Base-by-base conservation (phyloP, 2,888 invertebrate genomes). In the Scaeva pyrastri region DNA sequence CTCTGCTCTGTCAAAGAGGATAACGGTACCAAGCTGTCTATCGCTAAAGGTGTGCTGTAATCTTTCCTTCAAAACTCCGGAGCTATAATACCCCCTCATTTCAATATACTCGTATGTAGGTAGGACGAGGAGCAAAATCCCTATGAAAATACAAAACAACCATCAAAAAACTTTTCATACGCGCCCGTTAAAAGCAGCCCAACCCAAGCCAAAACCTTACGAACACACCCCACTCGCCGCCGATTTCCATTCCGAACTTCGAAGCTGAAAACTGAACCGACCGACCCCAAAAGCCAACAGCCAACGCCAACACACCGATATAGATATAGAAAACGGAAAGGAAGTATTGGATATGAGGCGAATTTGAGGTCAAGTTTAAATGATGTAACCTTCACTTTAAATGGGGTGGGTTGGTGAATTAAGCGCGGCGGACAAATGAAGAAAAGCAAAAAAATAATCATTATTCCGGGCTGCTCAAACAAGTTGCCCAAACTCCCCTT, bases 351-450 rank as follows among this genome's bases (percentile, higher is more conserved):
- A 45, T 70, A 78, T 64, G 64, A 48, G 36, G 64, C 76, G 43
- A 79, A 77, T 85, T 85, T 81, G 85, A 70, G 85, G 85, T 85
- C 85, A 85, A 85, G 85, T 85, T 85, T 85, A 85, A 80, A 66
- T 76, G 45, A 39, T 76, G 66, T 81, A 76, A 58, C 81, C 85
- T 76, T 84, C 75, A 68, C 60, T 52, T 50, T 43, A n/a, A 12
- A 8, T 31, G 62, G 31, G 48, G 62, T 41, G 55, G 41, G 70
- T 52, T 68, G 36, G 45, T 45, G 56, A 62, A 68, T 41, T 14
- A 19, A 16, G 26, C 45, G 45, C 11, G 31, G 45, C 11, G 31
- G 72, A 43, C 43, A 26, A 70, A 70, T 45, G 52, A 52, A 74
- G 52, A 58, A 60, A 58, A 39, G 39, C 39, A 60, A 19, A 58